A percentile compares a stretch with the other conserved stretches of the same genome.
phyloP scores from a whole-genome alignment of 2,797 vertebrate genomes.

The Tauraco hartlaubi region DNA sequence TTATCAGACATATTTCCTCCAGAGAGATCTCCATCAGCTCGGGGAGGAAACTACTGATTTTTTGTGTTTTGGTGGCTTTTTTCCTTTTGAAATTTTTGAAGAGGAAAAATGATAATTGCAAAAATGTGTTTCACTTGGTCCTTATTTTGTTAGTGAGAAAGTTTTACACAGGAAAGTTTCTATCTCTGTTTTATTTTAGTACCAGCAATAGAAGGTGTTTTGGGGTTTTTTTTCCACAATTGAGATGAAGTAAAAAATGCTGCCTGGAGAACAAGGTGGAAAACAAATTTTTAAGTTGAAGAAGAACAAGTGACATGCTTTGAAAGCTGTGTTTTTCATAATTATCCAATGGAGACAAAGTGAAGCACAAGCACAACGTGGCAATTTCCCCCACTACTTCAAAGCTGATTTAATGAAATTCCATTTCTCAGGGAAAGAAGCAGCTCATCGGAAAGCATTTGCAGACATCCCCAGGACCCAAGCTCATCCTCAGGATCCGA shows the following conservation, averaged over 20 bases:
- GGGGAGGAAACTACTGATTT: slow-evolving; percentile 19
- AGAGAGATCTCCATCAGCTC: slow-evolving; percentile 63
- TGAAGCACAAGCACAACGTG: background rate
- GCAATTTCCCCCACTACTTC: background rate
- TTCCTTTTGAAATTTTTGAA: background rate
- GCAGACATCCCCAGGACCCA: background rate
- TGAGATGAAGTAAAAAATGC: slow-evolving; percentile 11
- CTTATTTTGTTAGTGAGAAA: background rate
- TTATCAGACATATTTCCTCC: slow-evolving; percentile 60
- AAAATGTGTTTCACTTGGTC: background rate
- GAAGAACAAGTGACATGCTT: background rate
- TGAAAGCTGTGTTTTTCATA: slow-evolving; percentile 53
- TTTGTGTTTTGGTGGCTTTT: slow-evolving; percentile 27
- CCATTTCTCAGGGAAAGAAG: slow-evolving; percentile 30
- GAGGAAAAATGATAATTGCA: background rate
- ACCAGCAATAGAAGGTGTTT: background rate
- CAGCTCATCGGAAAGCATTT: background rate
- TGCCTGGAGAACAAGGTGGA: background rate
- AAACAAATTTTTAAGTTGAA: slow-evolving; percentile 6
- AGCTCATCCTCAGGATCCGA: accelerated
- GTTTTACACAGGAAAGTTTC: background rate
- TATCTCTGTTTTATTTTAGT: background rate
- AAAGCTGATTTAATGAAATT: slow-evolving; percentile 40
- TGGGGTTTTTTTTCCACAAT: background rate
- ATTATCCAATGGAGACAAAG: slow-evolving; percentile 59